phyloP scores from a whole-genome alignment of 37 sponge, comb jelly and placozoan species.

The Halichondria panicea region DNA sequence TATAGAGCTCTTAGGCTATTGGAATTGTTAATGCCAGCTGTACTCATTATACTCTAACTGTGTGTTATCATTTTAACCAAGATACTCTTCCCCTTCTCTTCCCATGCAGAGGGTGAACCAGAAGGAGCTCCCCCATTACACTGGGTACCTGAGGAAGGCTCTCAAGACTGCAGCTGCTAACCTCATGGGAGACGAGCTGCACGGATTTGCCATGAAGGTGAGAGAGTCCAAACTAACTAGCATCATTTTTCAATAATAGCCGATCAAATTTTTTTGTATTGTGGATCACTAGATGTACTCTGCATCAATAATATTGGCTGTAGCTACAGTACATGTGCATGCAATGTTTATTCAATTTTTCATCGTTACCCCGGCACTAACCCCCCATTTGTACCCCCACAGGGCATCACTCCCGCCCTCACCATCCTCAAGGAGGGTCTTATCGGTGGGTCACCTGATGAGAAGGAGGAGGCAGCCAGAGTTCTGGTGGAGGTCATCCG shows the following conservation, averaged over 20 bases:
- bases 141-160: constrained; percentile 43
- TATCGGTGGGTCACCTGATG: constrained; percentile 84
- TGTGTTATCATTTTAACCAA: too few species aligned
- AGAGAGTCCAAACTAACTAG: constrained; percentile 2
- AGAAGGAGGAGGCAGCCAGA: constrained; percentile 91
- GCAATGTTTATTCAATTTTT: neutral
- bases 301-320: neutral
- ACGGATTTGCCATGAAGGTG: constrained; percentile 73
- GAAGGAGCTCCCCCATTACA: constrained; percentile 64
- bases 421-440: constrained; percentile 86
- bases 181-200: constrained; percentile 49
- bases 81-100: too few species aligned
- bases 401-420: constrained; percentile 86
- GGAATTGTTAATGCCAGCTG: too few species aligned
- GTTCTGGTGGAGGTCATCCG: constrained; percentile 84
- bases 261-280: neutral
- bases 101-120: constrained; percentile 39
- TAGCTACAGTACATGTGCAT: constrained; percentile 20
- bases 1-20: too few species aligned
- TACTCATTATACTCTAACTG: too few species aligned
- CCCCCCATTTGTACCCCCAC: constrained; percentile 11
- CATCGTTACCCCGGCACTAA: too few species aligned
- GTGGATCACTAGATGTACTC: neutral
- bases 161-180: constrained; percentile 21
- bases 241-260: neutral